Percentiles rank a stretch among this genome's conserved stretches.
phyloP scores from a whole-genome alignment of 2,113 vertebrate species.

The Passer domesticus region DNA sequence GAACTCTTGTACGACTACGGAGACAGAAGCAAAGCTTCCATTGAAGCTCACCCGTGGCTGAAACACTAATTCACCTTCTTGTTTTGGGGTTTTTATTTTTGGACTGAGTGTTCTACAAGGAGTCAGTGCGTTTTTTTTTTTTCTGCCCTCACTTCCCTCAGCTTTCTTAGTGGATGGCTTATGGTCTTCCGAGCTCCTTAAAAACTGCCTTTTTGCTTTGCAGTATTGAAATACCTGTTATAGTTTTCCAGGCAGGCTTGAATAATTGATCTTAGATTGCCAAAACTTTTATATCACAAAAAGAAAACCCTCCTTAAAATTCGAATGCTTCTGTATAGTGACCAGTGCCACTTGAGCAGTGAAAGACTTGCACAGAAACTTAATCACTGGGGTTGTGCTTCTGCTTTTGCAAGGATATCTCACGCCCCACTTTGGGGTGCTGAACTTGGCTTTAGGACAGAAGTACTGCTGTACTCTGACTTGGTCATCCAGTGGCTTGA shows the following conservation, averaged over 20 bases:
- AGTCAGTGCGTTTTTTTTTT: constrained; percentile 17
- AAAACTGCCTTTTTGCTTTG: constrained; percentile 73
- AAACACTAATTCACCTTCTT: constrained; percentile 77
- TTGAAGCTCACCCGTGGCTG: constrained; percentile 91
- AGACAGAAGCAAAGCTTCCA: constrained; percentile 88
- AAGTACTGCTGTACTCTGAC: not conserved
- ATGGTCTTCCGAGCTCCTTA: constrained; percentile 68
- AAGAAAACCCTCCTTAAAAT: constrained; percentile 45
- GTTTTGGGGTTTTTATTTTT: not conserved
- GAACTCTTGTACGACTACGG: constrained; percentile 96
- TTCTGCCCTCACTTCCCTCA: constrained; percentile 4
- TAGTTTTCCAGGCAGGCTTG: constrained; percentile 71
- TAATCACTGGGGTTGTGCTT: not conserved
- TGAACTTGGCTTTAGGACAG: not conserved
- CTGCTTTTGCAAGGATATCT: constrained; percentile 22
- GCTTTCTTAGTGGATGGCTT: constrained; percentile 68
- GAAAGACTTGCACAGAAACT: constrained; percentile 66
- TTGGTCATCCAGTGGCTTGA: not conserved
- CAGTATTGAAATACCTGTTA: constrained; percentile 69
- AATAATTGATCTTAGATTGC: constrained; percentile 75
- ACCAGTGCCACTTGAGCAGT: constrained; percentile 76
- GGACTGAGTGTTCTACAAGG: constrained; percentile 56
- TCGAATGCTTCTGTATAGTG: constrained; percentile 77
- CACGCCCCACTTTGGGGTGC: not conserved
- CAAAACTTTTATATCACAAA: constrained; percentile 79